These are phyloP conservation scores for Phyllostomus discolor DNA, from an alignment of 2,113 vertebrate species.

Conservation along the genomic window DNA sequence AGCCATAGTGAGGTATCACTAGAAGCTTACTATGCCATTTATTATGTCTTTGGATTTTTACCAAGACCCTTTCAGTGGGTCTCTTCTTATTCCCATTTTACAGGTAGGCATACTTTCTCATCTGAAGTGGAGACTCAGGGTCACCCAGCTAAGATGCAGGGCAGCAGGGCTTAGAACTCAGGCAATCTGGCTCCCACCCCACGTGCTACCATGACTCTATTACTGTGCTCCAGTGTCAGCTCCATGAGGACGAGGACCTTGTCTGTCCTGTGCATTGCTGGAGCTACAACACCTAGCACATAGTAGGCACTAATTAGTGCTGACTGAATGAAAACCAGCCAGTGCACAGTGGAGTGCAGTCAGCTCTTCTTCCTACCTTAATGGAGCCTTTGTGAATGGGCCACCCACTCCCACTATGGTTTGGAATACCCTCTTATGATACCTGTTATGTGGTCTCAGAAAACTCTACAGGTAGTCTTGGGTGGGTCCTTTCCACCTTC, in stretches of 20 bases:
- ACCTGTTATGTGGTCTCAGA: background rate
- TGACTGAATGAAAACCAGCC: background rate
- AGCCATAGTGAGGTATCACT: background rate
- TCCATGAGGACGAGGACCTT: background rate
- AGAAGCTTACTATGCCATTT: too few relatives aligned
- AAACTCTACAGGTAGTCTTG: background rate
- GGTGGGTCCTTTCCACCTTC: background rate
- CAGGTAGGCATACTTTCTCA: background rate
- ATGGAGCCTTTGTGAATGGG: background rate
- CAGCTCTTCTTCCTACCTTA: background rate
- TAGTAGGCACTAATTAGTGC: background rate
- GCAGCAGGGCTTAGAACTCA: background rate
- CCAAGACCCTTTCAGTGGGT: background rate
- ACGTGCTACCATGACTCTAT: background rate
- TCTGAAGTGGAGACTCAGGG: background rate
- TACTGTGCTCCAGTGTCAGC: background rate
- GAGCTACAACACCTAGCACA: background rate
- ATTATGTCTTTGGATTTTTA: background rate
- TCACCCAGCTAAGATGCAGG: background rate
- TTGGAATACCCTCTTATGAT: background rate
- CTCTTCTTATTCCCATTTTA: background rate
- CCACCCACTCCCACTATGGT: too few relatives aligned
- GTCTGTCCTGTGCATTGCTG: too few relatives aligned
- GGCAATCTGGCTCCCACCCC: background rate
- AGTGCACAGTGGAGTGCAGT: background rate